These are phyloP conservation scores for Drosophila guanche DNA, from an alignment of 1,140 invertebrate genomes.

Conservation along the genomic window DNA sequence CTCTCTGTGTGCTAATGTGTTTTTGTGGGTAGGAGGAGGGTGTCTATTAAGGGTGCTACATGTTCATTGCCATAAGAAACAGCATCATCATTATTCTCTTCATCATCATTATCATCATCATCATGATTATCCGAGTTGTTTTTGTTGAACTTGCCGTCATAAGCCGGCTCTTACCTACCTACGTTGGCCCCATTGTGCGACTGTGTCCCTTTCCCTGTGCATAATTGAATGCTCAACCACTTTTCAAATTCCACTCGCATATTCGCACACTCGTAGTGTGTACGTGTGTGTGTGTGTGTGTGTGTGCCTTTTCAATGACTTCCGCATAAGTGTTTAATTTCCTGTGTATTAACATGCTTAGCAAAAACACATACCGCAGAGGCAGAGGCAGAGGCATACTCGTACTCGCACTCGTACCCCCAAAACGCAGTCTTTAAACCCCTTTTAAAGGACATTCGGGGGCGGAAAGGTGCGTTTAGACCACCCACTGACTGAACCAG, in stretches of 20 bases:
- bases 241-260: slow-evolving; percentile 54
- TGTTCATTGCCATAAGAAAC: slow-evolving; percentile 20
- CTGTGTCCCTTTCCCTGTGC: slow-evolving; percentile 47
- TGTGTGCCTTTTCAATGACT: slow-evolving; percentile 69
- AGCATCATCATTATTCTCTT: slow-evolving; percentile 47
- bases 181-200: slow-evolving; percentile 46
- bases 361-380: slow-evolving; percentile 46
- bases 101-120: slow-evolving; percentile 41
- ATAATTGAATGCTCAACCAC: slow-evolving; percentile 78
- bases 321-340: slow-evolving; percentile 81
- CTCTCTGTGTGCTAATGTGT: slow-evolving; percentile 36
- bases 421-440: slow-evolving; percentile 39
- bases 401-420: no score
- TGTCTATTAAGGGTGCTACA: slow-evolving; percentile 74
- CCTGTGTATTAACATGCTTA: slow-evolving; percentile 80
- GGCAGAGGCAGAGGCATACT: slow-evolving; percentile 21
- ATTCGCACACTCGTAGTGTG: slow-evolving; percentile 3
- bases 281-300: slow-evolving; percentile 25
- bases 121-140: slow-evolving; percentile 30
- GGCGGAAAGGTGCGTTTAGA: slow-evolving; percentile 58
- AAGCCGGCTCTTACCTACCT: slow-evolving; percentile 28
- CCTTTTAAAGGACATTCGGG: slow-evolving; percentile 8
- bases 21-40: slow-evolving; percentile 18
- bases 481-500: not conserved
- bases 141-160: slow-evolving; percentile 27